Conservation (phyloP, 2,113 vertebrate genomes). For the Calidris pygmaea region DNA sequence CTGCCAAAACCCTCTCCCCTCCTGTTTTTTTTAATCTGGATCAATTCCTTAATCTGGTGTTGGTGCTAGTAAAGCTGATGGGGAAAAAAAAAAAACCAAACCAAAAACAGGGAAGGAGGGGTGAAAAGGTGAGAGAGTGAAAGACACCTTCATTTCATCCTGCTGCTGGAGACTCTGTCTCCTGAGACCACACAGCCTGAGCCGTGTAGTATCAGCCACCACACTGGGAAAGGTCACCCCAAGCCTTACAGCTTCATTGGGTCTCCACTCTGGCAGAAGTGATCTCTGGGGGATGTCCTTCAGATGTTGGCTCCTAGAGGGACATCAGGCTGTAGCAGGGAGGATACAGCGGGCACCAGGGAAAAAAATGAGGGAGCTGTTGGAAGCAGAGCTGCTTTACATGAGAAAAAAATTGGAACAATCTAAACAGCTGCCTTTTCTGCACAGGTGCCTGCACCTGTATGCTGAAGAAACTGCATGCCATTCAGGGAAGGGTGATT, state of each 20-base stretch:
- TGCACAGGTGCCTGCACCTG: neutral
- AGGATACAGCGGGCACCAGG: neutral
- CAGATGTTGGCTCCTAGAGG: neutral
- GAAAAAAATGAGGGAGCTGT: neutral
- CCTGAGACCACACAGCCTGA: neutral
- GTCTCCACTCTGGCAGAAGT: neutral
- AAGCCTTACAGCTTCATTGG: neutral
- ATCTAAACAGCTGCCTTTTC: neutral
- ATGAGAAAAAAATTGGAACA: neutral
- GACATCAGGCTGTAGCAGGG: neutral
- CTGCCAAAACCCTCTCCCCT: neutral
- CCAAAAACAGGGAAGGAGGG: neutral
- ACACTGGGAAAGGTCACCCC: neutral
- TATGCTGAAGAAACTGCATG: neutral
- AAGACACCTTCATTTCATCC: neutral
- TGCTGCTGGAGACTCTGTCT: neutral
- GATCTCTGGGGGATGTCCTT: neutral
- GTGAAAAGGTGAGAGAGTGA: slow-evolving; percentile 8
- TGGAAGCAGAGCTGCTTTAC: neutral
- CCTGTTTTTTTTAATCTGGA: neutral
- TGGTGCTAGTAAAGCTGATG: neutral
- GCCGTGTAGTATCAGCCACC: neutral
- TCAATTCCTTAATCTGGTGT: neutral
- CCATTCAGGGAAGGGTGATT: neutral
- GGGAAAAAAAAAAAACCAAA: neutral